A percentile compares a stretch with the other conserved stretches of the same genome.
These are phyloP conservation scores for Loripinus fragilis DNA, from an alignment of 2,888 invertebrate species.

Conservation along the genomic window DNA sequence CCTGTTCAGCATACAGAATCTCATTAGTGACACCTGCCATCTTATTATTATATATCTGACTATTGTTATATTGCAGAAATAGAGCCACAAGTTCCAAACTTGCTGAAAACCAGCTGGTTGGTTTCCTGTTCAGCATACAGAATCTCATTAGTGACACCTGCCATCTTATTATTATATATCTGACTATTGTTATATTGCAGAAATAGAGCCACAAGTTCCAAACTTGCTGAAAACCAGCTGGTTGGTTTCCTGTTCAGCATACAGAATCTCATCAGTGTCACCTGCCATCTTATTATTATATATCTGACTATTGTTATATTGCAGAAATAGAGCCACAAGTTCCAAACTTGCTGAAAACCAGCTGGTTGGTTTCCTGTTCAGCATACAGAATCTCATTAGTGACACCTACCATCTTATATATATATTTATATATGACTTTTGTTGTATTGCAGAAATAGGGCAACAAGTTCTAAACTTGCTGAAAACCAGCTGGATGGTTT, in stretches of 20 bases:
- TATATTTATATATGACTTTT: no score
- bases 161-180: slow-evolving; percentile 77
- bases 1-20: slow-evolving; percentile 71
- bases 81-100: slow-evolving; percentile 58
- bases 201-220: slow-evolving; percentile 52
- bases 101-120: slow-evolving; percentile 71
- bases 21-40: slow-evolving; percentile 78
- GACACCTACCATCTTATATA: no score
- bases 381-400: slow-evolving; percentile 75
- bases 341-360: slow-evolving; percentile 69
- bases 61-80: slow-evolving; percentile 64
- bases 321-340: slow-evolving; percentile 59
- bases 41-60: slow-evolving; percentile 78
- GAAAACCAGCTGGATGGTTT: slow-evolving; percentile 73
- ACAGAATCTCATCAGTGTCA: slow-evolving; percentile 76
- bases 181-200: slow-evolving; percentile 75
- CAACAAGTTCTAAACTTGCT: slow-evolving; percentile 61
- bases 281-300: slow-evolving; percentile 77
- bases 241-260: slow-evolving; percentile 72
- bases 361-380: slow-evolving; percentile 69
- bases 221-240: slow-evolving; percentile 70
- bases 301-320: slow-evolving; percentile 76
- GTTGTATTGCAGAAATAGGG: slow-evolving; percentile 60
- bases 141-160: slow-evolving; percentile 77
- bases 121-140: slow-evolving; percentile 71